These are phyloP conservation scores for Leucoptera coffeella DNA, from an alignment of 2,888 invertebrate species.

Conservation along the genomic window DNA sequence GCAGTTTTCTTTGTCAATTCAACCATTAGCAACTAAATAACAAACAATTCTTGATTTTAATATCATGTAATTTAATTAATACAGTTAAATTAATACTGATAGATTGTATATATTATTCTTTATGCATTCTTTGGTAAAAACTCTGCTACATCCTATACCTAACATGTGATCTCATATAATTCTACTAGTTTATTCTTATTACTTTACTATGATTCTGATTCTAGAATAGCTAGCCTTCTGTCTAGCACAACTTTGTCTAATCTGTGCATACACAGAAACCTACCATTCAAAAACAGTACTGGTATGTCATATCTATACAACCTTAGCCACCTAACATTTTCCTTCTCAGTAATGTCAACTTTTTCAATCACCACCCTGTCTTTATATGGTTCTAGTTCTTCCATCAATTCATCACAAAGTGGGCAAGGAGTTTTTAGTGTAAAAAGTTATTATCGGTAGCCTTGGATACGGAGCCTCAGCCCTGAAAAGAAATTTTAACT, in stretches of 20 bases:
- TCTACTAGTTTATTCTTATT: too few species aligned
- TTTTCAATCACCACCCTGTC: constrained; percentile 61
- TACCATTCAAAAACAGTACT: constrained; percentile 77
- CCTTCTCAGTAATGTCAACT: constrained; percentile 69
- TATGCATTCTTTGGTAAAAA: too few species aligned
- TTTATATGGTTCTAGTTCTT: constrained; percentile 54
- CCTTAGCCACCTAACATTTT: constrained; percentile 65
- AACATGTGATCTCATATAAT: too few species aligned
- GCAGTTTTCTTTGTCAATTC: too few species aligned
- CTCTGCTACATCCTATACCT: too few species aligned
- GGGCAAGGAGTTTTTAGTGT: constrained; percentile 77
- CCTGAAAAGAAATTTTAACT: constrained; percentile 31
- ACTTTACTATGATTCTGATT: too few species aligned
- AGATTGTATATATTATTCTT: too few species aligned
- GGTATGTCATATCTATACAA: constrained; percentile 82
- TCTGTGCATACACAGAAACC: constrained; percentile 72
- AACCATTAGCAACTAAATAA: too few species aligned
- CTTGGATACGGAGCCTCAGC: constrained; percentile 20
- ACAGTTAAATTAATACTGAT: too few species aligned
- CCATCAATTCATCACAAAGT: constrained; percentile 73
- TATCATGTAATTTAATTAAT: too few species aligned
- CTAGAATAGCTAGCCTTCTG: constrained; percentile 32
- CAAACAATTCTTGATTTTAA: too few species aligned
- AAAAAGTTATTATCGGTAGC: constrained; percentile 66
- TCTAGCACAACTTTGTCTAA: constrained; percentile 56